These are phyloP conservation scores for Dolichoris vasculosae DNA, from an alignment of 1,140 invertebrate genomes.

Conservation along the genomic window DNA sequence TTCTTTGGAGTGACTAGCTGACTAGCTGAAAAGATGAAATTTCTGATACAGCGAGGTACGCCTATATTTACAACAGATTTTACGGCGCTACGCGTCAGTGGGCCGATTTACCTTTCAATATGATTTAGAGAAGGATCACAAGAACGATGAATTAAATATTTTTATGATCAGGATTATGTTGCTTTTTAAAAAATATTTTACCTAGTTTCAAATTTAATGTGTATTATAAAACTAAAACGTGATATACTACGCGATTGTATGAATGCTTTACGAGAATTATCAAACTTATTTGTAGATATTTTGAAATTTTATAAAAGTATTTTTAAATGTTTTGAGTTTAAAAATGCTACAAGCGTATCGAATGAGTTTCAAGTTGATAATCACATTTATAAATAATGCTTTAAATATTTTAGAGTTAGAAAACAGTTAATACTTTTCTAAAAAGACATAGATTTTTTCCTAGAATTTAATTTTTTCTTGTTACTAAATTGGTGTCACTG, in stretches of 20 bases:
- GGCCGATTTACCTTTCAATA: background rate
- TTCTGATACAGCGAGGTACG: background rate
- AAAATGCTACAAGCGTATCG: background rate
- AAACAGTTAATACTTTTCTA: background rate
- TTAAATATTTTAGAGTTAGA: background rate
- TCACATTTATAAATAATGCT: too few relatives aligned
- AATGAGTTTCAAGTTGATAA: background rate
- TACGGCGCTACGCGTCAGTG: background rate
- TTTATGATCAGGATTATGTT: background rate
- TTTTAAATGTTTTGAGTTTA: background rate
- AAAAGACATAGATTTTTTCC: background rate
- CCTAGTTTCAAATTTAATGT: background rate
- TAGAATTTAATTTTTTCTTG: constrained; percentile 11
- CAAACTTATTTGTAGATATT: too few relatives aligned
- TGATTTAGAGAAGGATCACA: background rate
- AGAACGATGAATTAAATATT: background rate
- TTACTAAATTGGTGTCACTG: background rate
- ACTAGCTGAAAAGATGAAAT: background rate
- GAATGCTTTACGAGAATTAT: background rate
- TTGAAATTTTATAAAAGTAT: background rate
- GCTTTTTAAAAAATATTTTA: background rate
- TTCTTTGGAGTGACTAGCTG: background rate
- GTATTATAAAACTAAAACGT: background rate
- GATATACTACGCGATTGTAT: background rate
- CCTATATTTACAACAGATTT: background rate